Base-by-base conservation (phyloP, 2,113 vertebrate genomes). In the Dipodomys merriami region DNA sequence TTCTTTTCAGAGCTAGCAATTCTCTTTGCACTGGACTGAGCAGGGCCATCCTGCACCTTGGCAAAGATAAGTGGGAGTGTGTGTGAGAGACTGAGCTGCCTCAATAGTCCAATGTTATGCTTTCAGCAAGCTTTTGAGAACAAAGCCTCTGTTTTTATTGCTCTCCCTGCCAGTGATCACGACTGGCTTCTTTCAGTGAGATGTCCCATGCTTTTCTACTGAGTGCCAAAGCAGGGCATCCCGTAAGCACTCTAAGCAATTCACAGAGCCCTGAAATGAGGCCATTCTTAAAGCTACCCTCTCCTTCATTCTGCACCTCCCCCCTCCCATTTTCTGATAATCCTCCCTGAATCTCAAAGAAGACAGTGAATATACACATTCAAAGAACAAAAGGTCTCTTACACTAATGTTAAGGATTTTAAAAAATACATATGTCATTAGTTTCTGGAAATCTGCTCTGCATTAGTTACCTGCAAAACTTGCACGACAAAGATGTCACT, bases 101-200 rank as follows among this genome's bases (percentile, higher is more conserved):
- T 96, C 91, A 96, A 95, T 93, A 94, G 94, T 80, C 76, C 72
- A 95, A 88, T 86, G 87, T 72, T 86, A 96, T 81, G 89, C 94
- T 96, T 94, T 57, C 49, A 94, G 83, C 81, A 95, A 96, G 87
- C 90, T 93, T 95, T 92, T 88, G 81, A 96, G 88, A 95, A 91
- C 90, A 86, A 83, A 95, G 69, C 93, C 60, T 83, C 89, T 92
- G 67, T 95, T 76, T 96, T 96, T 94, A 95, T 92, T 95, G 73
- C 74, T 93, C 62, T 91, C 49, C 81, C 67, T 91, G 91, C 53
- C 90, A 97, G 89, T 91, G 77, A 39, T 60, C 46, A 88, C 6
- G 2, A 69, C 77, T 77, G 86, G 68, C 60, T 92, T 60, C 91
- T 84, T 97, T 89, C 85, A 93, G 79, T 91, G 90, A 72, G 85